A percentile compares a stretch with the other conserved stretches of the same genome.
Conservation (phyloP, 2,797 vertebrate species). For the Rhinophrynus dorsalis region DNA sequence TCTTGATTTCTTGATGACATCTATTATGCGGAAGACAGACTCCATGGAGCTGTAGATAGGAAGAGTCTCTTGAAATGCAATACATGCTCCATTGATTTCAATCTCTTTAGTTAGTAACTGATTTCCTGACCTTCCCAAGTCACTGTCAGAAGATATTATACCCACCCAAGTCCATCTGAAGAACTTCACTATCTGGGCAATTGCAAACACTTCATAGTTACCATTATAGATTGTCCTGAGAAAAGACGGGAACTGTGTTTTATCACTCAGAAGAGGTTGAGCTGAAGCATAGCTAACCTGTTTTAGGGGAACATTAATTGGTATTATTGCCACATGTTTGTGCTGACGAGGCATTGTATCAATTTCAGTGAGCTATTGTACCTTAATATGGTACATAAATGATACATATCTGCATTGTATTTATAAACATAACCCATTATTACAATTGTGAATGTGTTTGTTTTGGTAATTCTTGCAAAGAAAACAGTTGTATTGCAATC, state of each 20-base stretch:
- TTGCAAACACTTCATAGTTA: not conserved
- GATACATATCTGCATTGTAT: no score
- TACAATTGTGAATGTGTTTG: no score
- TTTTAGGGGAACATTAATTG: not conserved
- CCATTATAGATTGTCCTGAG: not conserved
- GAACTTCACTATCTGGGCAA: not conserved
- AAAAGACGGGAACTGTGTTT: not conserved
- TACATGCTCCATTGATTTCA: not conserved
- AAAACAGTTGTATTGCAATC: no score
- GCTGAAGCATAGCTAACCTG: constrained; percentile 3
- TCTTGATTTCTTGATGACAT: not conserved
- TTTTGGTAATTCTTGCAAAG: no score
- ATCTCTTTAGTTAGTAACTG: not conserved
- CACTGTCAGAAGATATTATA: not conserved
- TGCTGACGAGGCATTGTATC: no score
- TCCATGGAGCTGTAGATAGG: not conserved
- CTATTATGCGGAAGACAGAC: not conserved
- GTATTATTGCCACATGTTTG: no score
- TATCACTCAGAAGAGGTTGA: not conserved
- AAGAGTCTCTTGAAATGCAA: not conserved
- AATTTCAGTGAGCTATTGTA: no score
- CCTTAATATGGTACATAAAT: no score
- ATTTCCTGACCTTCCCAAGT: not conserved
- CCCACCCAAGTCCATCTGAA: constrained; percentile 12
- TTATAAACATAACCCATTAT: no score